phyloP scores from a whole-genome alignment of 2,888 invertebrate genomes.

The Rhingia rostrata region DNA sequence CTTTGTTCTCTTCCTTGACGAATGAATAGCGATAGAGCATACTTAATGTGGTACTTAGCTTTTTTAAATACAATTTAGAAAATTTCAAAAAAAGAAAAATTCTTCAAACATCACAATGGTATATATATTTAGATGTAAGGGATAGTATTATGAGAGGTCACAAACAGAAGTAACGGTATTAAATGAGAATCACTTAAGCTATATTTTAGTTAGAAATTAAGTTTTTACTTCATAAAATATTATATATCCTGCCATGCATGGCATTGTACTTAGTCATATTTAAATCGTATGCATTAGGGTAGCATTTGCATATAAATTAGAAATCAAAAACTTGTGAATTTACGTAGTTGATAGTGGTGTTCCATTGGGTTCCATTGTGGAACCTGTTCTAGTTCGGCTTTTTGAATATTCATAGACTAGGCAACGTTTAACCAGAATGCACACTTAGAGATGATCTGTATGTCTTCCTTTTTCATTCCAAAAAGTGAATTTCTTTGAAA shows the following conservation, averaged over 20 bases:
- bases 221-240: constrained; percentile 1
- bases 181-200: constrained; percentile 46
- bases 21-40: constrained; percentile 42
- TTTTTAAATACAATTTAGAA: constrained; percentile 51
- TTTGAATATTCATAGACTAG: constrained; percentile 23
- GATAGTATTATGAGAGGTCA: constrained; percentile 25
- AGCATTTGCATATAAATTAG: constrained; percentile 7
- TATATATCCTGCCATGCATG: constrained; percentile 1
- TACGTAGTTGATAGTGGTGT: constrained; percentile 35
- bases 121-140: background rate
- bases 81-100: constrained; percentile 19
- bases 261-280: constrained; percentile 36
- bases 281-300: constrained; percentile 19
- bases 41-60: constrained; percentile 64
- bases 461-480: constrained; percentile 67
- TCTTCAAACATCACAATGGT: constrained; percentile 54
- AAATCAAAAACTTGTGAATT: constrained; percentile 5
- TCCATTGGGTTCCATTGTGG: constrained; percentile 36
- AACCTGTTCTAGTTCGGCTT: constrained; percentile 61
- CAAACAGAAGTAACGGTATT: constrained; percentile 28
- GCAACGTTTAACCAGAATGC: constrained; percentile 11
- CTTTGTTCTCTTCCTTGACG: constrained; percentile 33
- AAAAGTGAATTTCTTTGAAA: background rate
- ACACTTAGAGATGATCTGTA: constrained; percentile 20
- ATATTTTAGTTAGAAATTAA: constrained; percentile 48